Evolutionary conservation across 2,113 vertebrate species (phyloP), one percentile per base, ranked within the genome.

Genomic region (Malurus alboscapulatus): DNA sequence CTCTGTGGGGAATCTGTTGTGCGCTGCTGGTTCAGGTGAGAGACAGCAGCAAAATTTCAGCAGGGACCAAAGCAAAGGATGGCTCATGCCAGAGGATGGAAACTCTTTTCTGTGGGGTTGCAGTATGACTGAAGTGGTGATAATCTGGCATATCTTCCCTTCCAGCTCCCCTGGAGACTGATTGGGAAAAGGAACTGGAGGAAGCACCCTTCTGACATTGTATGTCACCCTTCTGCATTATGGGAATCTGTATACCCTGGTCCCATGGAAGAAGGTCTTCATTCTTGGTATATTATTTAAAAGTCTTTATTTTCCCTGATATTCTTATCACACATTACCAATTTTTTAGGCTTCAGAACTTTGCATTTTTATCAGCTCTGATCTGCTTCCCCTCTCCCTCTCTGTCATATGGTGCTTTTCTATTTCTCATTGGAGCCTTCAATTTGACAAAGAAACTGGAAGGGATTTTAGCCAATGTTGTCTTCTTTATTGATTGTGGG

Each of bases 401-500:
- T 75, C 38, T 87, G 51, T 81, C 65, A 59, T 88, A 74, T 62
- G 40, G 44, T 3, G 1, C 5, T 74, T 88, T 93, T 84, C 57
- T 27, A 9, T 81, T 91, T 92, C 65, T 92, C 30, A 55, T 61
- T 88, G 66, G 36, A 92, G 73, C 36, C 27, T 78, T 71, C 36
- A 18, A 26, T 90, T 88, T 88, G 53, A 45, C 51, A 95, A 45
- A 45, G 32, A 71, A 57, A 55, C 58, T 92, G 80, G 42, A 93
- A 88, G 26, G 42, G 53, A 77, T 84, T 96, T 92, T 68, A 87
- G 77, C 88, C 86, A 83, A 84, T 76, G 48, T 86, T 80, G n/a
- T 88, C 57, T 62, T 90, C 73, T 77, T 88, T 87, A 86, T 71
- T 87, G 68, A 87, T 68, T 84, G 51, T 72, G 62, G 16, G 29